Percentiles rank a stretch among this genome's conserved stretches.
phyloP scores from a whole-genome alignment of 1,140 invertebrate species.

The Macrobrachium nipponense region DNA sequence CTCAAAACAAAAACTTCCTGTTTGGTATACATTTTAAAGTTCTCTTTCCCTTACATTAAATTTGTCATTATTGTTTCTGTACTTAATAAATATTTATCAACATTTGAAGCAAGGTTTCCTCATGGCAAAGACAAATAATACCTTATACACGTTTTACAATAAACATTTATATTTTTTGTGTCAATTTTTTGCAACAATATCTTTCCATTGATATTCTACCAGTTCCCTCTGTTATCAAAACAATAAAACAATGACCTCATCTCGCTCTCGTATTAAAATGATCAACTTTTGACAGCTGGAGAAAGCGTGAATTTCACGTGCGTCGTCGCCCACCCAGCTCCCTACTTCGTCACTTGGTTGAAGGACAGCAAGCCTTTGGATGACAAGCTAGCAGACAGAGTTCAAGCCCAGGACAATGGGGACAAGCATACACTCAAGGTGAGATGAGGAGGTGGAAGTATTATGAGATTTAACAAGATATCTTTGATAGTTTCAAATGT shows the following conservation, averaged over 20 bases:
- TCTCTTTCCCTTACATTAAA: no score
- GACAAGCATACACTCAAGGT: conserved; percentile 38
- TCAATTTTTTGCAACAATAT: no score
- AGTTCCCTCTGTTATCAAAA: not conserved
- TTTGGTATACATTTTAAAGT: no score
- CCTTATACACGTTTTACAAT: no score
- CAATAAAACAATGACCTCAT: not conserved
- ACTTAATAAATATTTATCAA: no score
- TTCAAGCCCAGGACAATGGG: conserved; percentile 40
- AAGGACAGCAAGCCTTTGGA: conserved; percentile 37
- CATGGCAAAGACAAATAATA: no score
- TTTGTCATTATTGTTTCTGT: no score
- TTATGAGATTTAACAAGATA: no score
- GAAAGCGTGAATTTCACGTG: conserved; percentile 24
- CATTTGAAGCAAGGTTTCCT: no score
- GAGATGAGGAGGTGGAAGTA: not conserved
- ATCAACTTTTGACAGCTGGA: not conserved
- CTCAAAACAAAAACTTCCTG: no score
- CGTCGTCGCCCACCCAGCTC: conserved; percentile 26
- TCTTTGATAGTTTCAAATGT: no score
- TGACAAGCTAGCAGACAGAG: conserved; percentile 42
- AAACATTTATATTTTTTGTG: no score
- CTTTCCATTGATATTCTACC: not conserved
- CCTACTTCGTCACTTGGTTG: conserved; percentile 48
- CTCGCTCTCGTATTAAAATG: not conserved